Evolutionary conservation across 2,888 invertebrate species (phyloP), one percentile per base, ranked within the genome.

Genomic region (Pomacea canaliculata): DNA sequence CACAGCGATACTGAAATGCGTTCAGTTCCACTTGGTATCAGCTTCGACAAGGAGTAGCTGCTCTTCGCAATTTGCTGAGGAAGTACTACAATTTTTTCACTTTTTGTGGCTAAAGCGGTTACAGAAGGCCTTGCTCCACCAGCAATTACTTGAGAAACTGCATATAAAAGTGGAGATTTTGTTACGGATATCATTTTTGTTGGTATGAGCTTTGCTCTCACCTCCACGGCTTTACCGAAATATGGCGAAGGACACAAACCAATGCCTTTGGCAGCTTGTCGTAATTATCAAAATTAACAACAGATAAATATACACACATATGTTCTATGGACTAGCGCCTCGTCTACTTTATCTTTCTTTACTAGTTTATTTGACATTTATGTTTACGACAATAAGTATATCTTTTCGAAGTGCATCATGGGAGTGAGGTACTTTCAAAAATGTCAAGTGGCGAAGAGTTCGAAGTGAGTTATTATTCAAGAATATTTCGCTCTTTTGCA

Each of bases 131-230:
- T 80, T 37, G 82, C 51, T 10, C 80, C 71, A 46, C 78, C 78
- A 13, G 87, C 83, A 37, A 86, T 83, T 62, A 85, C 78, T 72
- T 86, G 85, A 49, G 83, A 79, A 37, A 84, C 83, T 48, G 87
- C 88, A 60, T 83, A 78, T 37, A 79, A 27, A 70, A 84, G 76
- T 62, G 82, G 79, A n/a, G 81, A 75, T 80, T 82, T 85, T 9
- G 83, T 83, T 49, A 83, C 63, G 49, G 83, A 79, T 71, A 84
- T 83, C 85, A 85, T 85, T 77, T 81, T 83, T 56, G 27, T 13
- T 16, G 19, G 16, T 51, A 16, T 19, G 67, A 67, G 27, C 66
- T 56, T 23, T 13, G 27, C 72, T 71, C 71, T 75, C 73, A 72
- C 75, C 75, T 71, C 71, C 51, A 70, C 73, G 10, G 37, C 12